phyloP scores from a whole-genome alignment of 1,140 invertebrate species.

The Condylostylus longicornis region DNA sequence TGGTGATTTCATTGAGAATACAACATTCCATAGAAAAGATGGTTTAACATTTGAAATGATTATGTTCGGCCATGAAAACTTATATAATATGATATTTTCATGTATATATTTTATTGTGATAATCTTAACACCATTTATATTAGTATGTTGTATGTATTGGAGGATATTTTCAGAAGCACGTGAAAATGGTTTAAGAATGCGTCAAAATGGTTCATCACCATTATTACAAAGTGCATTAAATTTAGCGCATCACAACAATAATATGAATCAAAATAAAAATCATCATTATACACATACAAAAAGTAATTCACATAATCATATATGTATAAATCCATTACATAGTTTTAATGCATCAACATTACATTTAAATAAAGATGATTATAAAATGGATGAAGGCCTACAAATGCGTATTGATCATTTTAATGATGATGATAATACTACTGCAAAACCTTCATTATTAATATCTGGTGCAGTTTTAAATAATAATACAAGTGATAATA shows the following conservation, averaged over 20 bases:
- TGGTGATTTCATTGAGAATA: too few relatives aligned
- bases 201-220: constrained; percentile 44
- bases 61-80: too few relatives aligned
- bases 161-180: constrained; percentile 56
- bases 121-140: constrained; percentile 49
- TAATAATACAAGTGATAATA: too few relatives aligned
- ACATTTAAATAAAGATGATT: too few relatives aligned
- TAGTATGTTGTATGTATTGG: constrained; percentile 53
- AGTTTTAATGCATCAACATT: too few relatives aligned
- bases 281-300: too few relatives aligned
- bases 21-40: neutral
- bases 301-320: too few relatives aligned
- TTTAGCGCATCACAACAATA: constrained; percentile 15
- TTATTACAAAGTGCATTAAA: constrained; percentile 33
- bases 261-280: constrained; percentile 4
- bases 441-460: too few relatives aligned
- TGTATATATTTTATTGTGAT: constrained; percentile 38
- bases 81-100: constrained; percentile 25
- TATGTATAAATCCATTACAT: too few relatives aligned
- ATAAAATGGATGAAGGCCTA: too few relatives aligned
- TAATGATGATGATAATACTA: too few relatives aligned
- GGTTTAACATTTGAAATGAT: neutral
- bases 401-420: constrained; percentile 29
- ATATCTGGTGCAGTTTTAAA: too few relatives aligned
- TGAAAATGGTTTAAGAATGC: constrained; percentile 50